Evolutionary conservation across 1,140 invertebrate species (phyloP).

Genomic region (Drosophila orosa): DNA sequence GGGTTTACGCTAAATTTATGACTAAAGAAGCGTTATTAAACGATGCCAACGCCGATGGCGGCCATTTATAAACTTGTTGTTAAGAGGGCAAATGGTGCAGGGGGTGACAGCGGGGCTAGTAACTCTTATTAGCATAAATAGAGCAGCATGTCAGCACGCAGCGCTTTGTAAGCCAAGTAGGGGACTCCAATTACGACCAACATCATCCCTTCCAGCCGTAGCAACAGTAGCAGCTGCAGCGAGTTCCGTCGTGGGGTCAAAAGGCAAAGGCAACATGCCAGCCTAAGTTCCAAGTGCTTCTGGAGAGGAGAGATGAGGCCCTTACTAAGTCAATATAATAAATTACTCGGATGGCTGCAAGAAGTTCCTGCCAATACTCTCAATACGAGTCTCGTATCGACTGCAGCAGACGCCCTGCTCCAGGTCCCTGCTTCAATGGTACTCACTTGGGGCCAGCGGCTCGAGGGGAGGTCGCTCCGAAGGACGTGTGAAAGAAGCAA

Average conservation of each 20-base stretch:
- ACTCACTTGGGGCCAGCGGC: neutral
- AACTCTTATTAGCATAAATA: conserved; percentile 58
- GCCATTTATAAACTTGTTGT: conserved; percentile 62
- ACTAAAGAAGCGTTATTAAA: conserved; percentile 66
- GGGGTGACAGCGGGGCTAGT: conserved; percentile 1
- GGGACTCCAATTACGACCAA: conserved; percentile 18
- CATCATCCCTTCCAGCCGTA: neutral
- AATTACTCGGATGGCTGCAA: conserved; percentile 64
- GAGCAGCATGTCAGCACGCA: conserved; percentile 33
- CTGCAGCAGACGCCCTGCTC: conserved; percentile 1
- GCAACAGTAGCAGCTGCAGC: neutral
- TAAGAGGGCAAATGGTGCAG: neutral
- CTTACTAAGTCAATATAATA: conserved; percentile 66
- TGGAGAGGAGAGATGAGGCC: conserved; percentile 7
- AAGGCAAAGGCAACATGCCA: conserved; percentile 60
- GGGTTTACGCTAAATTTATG: conserved; percentile 65
- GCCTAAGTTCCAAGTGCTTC: conserved; percentile 55
- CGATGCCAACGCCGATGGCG: conserved; percentile 43
- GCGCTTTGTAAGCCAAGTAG: conserved; percentile 37
- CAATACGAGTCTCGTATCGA: conserved; percentile 11
- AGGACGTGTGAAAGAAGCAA: conserved; percentile 60
- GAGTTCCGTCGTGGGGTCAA: conserved; percentile 6
- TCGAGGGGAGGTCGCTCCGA: conserved; percentile 5
- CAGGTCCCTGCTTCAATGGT: neutral
- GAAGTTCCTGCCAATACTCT: conserved; percentile 44